Conservation (phyloP, 2,888 invertebrate genomes). For the Allacma fusca region DNA sequence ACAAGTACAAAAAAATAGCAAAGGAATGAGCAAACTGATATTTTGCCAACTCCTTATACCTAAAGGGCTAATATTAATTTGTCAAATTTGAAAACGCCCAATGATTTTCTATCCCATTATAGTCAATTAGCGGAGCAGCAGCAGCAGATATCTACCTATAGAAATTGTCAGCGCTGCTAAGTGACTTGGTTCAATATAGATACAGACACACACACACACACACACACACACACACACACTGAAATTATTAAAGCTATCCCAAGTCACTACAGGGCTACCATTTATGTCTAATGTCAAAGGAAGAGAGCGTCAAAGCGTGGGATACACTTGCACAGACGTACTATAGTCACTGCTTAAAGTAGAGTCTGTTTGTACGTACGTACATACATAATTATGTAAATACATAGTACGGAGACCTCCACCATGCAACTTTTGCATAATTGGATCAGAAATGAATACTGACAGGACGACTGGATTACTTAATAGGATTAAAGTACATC, state of each 20-base stretch:
- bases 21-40: background rate
- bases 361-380: no score
- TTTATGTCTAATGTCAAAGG: no score
- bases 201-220: background rate
- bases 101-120: constrained; percentile 16
- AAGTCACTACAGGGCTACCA: no score
- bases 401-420: background rate
- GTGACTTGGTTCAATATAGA: no score
- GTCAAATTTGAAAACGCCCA: constrained; percentile 16
- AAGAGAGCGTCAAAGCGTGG: no score
- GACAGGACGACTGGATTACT: constrained; percentile 7
- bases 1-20: background rate
- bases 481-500: constrained; percentile 12
- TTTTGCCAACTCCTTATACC: background rate
- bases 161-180: no score
- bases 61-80: constrained; percentile 4
- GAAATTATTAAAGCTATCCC: no score
- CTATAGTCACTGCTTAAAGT: no score
- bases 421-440: background rate
- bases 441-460: constrained; percentile 13
- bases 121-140: background rate
- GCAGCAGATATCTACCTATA: background rate
- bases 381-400: no score
- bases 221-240: no score
- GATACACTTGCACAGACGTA: no score